These are phyloP conservation scores for Chromoteleia sp. DNA, from an alignment of 2,888 invertebrate species.

Conservation along the genomic window DNA sequence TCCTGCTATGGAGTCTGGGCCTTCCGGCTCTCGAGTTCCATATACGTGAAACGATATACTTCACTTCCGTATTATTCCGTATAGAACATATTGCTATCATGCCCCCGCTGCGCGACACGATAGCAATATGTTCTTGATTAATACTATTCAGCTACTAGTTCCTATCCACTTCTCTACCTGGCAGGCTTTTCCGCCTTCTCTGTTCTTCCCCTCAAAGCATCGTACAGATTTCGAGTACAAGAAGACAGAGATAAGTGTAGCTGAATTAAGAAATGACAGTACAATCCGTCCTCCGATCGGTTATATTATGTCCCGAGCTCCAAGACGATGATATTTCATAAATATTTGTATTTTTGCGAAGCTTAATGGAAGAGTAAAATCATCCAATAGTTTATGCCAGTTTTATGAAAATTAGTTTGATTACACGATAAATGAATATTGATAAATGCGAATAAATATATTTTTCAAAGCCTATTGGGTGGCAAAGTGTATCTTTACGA, in stretches of 20 bases:
- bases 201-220: constrained; percentile 14
- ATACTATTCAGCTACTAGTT: constrained; percentile 73
- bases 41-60: constrained; percentile 52
- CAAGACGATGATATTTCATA: constrained; percentile 31
- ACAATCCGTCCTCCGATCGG: constrained; percentile 6
- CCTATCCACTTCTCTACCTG: constrained; percentile 53
- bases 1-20: constrained; percentile 12
- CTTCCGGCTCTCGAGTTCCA: constrained; percentile 15
- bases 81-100: constrained; percentile 6
- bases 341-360: constrained; percentile 21
- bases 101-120: constrained; percentile 47
- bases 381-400: too few species aligned
- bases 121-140: constrained; percentile 74
- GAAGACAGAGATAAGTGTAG: constrained; percentile 27
- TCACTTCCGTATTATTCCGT: constrained; percentile 43
- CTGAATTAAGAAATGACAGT: constrained; percentile 21
- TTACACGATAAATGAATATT: too few species aligned
- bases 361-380: constrained; percentile 22
- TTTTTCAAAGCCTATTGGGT: too few species aligned
- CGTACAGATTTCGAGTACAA: constrained; percentile 7
- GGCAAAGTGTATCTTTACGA: too few species aligned
- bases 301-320: neutral
- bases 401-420: too few species aligned
- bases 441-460: too few species aligned
- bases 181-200: constrained; percentile 26